Percentiles rank a stretch among this genome's conserved stretches.
These are phyloP conservation scores for Oryzias melastigma DNA, from an alignment of 2,113 vertebrate genomes.

Conservation along the genomic window DNA sequence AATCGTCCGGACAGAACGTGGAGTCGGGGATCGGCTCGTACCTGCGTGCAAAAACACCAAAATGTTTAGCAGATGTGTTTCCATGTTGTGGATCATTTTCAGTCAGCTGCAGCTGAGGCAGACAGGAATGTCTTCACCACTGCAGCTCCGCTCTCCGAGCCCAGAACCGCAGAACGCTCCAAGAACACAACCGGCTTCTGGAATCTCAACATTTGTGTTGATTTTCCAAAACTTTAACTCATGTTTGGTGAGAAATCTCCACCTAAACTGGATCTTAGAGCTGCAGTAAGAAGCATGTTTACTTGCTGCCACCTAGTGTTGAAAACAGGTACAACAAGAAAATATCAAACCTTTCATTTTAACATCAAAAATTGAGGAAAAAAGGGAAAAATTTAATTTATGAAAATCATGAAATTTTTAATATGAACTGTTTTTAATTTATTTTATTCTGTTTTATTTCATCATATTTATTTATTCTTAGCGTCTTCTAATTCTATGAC, in stretches of 20 bases:
- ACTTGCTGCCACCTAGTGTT: conserved; percentile 52
- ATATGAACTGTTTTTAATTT: no score
- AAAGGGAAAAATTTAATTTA: no score
- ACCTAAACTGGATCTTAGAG: not conserved
- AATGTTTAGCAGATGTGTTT: conserved; percentile 5
- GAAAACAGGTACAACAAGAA: not conserved
- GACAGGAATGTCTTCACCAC: not conserved
- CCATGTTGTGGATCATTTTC: not conserved
- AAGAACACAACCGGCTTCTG: not conserved
- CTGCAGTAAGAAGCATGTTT: not conserved
- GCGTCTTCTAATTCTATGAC: no score
- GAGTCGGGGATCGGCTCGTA: not conserved
- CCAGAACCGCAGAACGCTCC: not conserved
- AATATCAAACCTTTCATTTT: not conserved
- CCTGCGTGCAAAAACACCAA: not conserved
- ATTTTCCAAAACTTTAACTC: not conserved
- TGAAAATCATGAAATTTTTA: no score
- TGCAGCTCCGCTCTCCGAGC: not conserved
- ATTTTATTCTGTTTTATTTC: no score
- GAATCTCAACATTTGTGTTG: not conserved
- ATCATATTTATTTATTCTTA: no score
- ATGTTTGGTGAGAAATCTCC: not conserved
- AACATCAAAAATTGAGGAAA: not conserved
- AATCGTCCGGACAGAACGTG: not conserved
- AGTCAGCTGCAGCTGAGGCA: not conserved